These are phyloP conservation scores for Campaea margaritaria DNA, from an alignment of 2,888 invertebrate species.

Conservation along the genomic window DNA sequence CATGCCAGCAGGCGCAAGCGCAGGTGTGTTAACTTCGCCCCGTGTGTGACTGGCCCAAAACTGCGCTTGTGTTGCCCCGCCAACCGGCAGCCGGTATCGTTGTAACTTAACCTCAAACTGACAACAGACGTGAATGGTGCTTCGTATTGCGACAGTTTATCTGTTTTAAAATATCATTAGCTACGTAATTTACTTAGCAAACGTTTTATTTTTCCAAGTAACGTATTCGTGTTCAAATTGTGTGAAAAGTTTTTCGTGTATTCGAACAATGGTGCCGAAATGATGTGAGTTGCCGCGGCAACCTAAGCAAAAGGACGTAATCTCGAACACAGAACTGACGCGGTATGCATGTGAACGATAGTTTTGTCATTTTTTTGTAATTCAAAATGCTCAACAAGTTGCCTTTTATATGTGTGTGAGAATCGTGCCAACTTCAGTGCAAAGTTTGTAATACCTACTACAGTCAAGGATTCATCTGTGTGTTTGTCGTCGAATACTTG, in stretches of 20 bases:
- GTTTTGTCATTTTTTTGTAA: constrained; percentile 46
- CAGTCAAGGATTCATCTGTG: constrained; percentile 42
- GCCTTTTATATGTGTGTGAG: constrained; percentile 54
- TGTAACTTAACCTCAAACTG: constrained; percentile 84
- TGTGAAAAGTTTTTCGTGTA: constrained; percentile 21
- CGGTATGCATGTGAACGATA: constrained; percentile 47
- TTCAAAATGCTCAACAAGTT: constrained; percentile 53
- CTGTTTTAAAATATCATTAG: constrained; percentile 57
- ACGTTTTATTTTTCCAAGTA: constrained; percentile 10
- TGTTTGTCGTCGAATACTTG: constrained; percentile 40
- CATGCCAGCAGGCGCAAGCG: neutral
- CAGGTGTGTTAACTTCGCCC: constrained; percentile 53
- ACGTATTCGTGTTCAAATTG: constrained; percentile 37
- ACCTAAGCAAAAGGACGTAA: constrained; percentile 48
- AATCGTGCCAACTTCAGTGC: constrained; percentile 40
- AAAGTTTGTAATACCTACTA: constrained; percentile 46
- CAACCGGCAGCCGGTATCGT: constrained; percentile 77
- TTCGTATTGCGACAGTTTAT: constrained; percentile 74
- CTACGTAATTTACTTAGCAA: constrained; percentile 14
- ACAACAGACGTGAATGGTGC: constrained; percentile 81
- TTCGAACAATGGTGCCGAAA: constrained; percentile 46
- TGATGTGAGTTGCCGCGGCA: constrained; percentile 49
- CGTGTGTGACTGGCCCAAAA: constrained; percentile 64
- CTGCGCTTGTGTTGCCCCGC: constrained; percentile 70
- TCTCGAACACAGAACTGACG: constrained; percentile 39